phyloP scores from a whole-genome alignment of 2,888 invertebrate species.

The Scelioninae gen. 2 region DNA sequence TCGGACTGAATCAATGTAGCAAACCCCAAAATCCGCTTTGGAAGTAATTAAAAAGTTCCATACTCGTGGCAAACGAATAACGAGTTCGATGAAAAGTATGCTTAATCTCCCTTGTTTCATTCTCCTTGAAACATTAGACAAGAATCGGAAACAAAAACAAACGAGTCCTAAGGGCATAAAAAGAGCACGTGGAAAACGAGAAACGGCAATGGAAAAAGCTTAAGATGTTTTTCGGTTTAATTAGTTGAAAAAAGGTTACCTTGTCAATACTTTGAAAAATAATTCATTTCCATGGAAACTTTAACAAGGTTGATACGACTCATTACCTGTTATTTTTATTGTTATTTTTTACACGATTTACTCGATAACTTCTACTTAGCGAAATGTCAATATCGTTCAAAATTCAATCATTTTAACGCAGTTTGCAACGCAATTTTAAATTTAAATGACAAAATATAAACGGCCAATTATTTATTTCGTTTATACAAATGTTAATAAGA shows the following conservation, averaged over 20 bases:
- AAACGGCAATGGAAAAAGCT: neutral
- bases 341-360: too few relatives aligned
- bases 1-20: constrained; percentile 5
- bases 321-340: too few relatives aligned
- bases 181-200: neutral
- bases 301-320: too few relatives aligned
- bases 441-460: too few relatives aligned
- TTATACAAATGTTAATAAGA: too few relatives aligned
- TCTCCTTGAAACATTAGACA: constrained; percentile 20
- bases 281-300: too few relatives aligned
- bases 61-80: constrained; percentile 17
- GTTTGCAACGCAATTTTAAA: too few relatives aligned
- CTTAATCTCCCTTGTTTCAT: constrained; percentile 8
- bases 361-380: too few relatives aligned
- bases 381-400: too few relatives aligned
- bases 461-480: too few relatives aligned
- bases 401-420: too few relatives aligned
- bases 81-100: constrained; percentile 19
- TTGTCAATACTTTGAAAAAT: constrained; percentile 8
- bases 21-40: constrained; percentile 10
- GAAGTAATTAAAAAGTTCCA: constrained; percentile 23
- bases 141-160: constrained; percentile 18
- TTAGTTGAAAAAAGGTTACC: neutral
- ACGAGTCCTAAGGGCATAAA: neutral
- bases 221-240: constrained; percentile 1